Percentiles rank a stretch among this genome's conserved stretches.
Conservation (phyloP, 1,140 invertebrate genomes). For the Pogonus chalceus region DNA sequence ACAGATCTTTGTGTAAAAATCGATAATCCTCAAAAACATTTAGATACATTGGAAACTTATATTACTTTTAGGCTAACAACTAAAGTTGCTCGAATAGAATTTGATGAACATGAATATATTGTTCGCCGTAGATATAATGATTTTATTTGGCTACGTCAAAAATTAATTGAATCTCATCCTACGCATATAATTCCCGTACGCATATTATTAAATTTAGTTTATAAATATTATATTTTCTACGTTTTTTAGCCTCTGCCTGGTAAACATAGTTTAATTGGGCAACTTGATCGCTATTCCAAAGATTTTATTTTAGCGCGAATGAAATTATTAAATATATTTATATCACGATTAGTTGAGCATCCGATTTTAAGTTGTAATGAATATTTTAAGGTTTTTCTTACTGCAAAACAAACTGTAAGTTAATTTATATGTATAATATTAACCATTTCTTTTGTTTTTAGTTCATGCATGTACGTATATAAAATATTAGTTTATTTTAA, state of each 20-base stretch:
- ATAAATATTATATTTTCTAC: constrained; percentile 12
- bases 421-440: constrained; percentile 6
- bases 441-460: constrained; percentile 2
- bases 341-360: constrained; percentile 46
- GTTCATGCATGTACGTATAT: no score
- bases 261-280: constrained; percentile 59
- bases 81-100: constrained; percentile 56
- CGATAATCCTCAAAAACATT: constrained; percentile 69
- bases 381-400: constrained; percentile 57
- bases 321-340: constrained; percentile 59
- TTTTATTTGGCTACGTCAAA: constrained; percentile 61
- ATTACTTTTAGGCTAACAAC: constrained; percentile 63
- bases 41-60: constrained; percentile 63
- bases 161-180: constrained; percentile 53
- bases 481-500: no score
- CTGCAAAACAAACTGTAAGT: constrained; percentile 52
- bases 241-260: constrained; percentile 54
- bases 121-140: constrained; percentile 66
- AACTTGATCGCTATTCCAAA: constrained; percentile 63
- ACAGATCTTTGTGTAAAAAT: constrained; percentile 58
- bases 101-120: constrained; percentile 53
- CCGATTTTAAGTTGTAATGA: constrained; percentile 62
- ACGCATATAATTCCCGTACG: constrained; percentile 60
- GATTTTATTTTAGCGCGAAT: constrained; percentile 63
- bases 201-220: constrained; percentile 10